phyloP scores from a whole-genome alignment of 2,888 invertebrate genomes.

The Troides helena region DNA sequence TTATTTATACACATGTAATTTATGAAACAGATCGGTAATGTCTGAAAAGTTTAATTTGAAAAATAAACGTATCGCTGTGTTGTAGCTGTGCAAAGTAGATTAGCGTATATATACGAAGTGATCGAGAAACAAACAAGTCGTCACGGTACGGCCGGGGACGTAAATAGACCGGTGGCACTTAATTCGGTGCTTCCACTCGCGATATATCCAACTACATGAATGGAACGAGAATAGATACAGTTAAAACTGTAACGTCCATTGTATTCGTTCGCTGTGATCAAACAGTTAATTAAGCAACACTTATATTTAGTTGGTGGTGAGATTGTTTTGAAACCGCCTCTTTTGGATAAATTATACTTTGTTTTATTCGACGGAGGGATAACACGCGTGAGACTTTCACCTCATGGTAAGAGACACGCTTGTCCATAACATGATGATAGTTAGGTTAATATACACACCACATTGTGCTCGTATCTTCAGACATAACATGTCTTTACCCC shows the following conservation, averaged over 20 bases:
- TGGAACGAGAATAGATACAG: constrained; percentile 53
- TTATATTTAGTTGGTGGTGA: neutral
- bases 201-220: constrained; percentile 48
- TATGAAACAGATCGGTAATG: neutral
- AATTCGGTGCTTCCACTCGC: constrained; percentile 42
- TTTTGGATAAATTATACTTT: too few relatives aligned
- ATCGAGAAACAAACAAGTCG: constrained; percentile 49
- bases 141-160: constrained; percentile 48
- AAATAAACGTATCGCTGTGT: constrained; percentile 38
- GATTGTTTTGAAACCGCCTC: too few relatives aligned
- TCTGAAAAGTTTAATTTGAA: constrained; percentile 35
- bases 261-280: constrained; percentile 48
- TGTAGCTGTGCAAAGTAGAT: constrained; percentile 44
- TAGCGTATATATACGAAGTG: constrained; percentile 49
- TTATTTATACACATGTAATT: neutral
- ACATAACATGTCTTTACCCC: too few relatives aligned
- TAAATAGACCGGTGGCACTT: constrained; percentile 54
- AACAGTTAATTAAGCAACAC: constrained; percentile 34
- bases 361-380: too few relatives aligned
- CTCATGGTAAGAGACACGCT: too few relatives aligned
- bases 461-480: too few relatives aligned
- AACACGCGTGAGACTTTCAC: too few relatives aligned
- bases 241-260: constrained; percentile 55
- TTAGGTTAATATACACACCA: too few relatives aligned
- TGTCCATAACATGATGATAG: too few relatives aligned